phyloP scores from a whole-genome alignment of 1,140 invertebrate species.

The Portunus trituberculatus region DNA sequence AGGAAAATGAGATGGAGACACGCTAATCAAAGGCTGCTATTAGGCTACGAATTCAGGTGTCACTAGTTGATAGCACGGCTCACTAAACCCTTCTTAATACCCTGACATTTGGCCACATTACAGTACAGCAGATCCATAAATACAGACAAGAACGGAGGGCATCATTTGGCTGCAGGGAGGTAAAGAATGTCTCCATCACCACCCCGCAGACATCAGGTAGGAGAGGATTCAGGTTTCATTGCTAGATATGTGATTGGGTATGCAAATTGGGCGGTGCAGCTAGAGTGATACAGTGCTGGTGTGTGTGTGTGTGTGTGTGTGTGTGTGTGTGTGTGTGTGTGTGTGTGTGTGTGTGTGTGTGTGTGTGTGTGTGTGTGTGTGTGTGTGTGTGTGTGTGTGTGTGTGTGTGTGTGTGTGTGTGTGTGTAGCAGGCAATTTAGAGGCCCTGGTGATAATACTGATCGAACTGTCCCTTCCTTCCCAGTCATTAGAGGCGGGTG shows the following conservation, averaged over 20 bases:
- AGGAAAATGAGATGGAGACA: background rate
- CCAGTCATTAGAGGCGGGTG: background rate
- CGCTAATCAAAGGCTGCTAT: background rate
- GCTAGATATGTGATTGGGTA: conserved; percentile 1
- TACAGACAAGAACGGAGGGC: background rate
- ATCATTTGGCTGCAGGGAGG: background rate
- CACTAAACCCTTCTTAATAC: background rate
- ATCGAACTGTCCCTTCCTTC: background rate
- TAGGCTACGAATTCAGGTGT: background rate
- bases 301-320: conserved; percentile 26
- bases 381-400: conserved; percentile 46
- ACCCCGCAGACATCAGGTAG: background rate
- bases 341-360: conserved; percentile 35
- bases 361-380: conserved; percentile 46
- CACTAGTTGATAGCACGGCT: background rate
- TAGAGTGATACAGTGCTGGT: background rate
- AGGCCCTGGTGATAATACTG: background rate
- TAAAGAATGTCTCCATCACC: background rate
- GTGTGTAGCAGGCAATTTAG: background rate
- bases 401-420: conserved; percentile 46
- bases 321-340: conserved; percentile 28
- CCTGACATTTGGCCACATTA: conserved; percentile 1
- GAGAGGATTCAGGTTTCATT: conserved; percentile 10
- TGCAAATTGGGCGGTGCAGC: background rate
- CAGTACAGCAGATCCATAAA: background rate